These are phyloP conservation scores for Himalopsyche phryganea DNA, from an alignment of 1,140 invertebrate species.

Conservation along the genomic window DNA sequence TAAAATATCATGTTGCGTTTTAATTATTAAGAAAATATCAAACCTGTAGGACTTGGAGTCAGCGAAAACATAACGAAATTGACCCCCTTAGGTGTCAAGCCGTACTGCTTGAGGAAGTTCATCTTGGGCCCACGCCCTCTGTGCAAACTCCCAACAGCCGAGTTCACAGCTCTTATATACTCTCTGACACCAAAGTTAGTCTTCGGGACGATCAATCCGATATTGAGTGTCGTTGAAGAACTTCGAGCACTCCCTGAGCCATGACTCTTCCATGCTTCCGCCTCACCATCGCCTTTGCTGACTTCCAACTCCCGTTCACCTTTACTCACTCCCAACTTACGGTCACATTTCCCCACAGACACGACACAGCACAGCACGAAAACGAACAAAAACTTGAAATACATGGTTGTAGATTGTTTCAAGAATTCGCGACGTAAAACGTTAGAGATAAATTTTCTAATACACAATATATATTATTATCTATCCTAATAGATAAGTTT, in stretches of 20 bases:
- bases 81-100: conserved; percentile 60
- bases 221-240: conserved; percentile 39
- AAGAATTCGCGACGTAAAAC: too few relatives aligned
- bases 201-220: conserved; percentile 64
- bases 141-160: conserved; percentile 58
- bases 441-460: too few relatives aligned
- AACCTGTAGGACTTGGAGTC: conserved; percentile 74
- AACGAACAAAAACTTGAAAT: too few relatives aligned
- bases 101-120: conserved; percentile 61
- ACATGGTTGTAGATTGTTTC: too few relatives aligned
- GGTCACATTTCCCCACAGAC: too few relatives aligned
- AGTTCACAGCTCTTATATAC: conserved; percentile 65
- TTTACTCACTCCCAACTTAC: too few relatives aligned
- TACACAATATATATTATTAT: too few relatives aligned
- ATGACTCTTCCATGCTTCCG: conserved; percentile 24
- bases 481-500: too few relatives aligned
- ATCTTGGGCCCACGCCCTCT: conserved; percentile 56
- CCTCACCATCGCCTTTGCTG: conserved; percentile 10
- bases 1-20: too few relatives aligned
- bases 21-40: too few relatives aligned
- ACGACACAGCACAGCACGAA: too few relatives aligned
- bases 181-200: conserved; percentile 64
- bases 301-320: too few relatives aligned
- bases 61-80: conserved; percentile 65
- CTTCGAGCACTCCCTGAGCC: not conserved